Evolutionary conservation across 2,797 vertebrate genomes (phyloP).

Genomic region (Sparidentex hasta): DNA sequence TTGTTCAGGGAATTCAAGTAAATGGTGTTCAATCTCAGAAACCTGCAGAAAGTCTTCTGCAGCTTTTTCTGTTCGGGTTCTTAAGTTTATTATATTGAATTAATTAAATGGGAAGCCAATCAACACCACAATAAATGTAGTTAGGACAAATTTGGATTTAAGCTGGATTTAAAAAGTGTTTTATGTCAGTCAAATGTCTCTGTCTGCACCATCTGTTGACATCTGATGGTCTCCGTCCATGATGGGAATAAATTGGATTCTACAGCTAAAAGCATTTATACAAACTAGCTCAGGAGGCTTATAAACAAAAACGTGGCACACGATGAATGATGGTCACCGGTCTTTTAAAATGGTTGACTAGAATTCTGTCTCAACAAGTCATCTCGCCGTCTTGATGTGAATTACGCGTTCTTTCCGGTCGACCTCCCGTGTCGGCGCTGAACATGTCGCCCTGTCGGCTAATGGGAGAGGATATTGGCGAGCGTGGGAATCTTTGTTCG

Average conservation of each 20-base stretch:
- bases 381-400: background rate
- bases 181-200: background rate
- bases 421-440: background rate
- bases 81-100: background rate
- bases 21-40: constrained; percentile 1
- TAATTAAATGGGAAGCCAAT: background rate
- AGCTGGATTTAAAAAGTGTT: background rate
- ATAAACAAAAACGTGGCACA: background rate
- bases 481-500: constrained; percentile 44
- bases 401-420: background rate
- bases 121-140: background rate
- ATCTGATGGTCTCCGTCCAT: background rate
- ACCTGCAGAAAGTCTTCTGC: background rate
- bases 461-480: constrained; percentile 18
- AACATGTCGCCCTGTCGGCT: constrained; percentile 10
- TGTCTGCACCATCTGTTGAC: background rate
- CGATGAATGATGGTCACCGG: no score
- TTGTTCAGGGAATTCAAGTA: background rate
- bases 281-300: background rate
- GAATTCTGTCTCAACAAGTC: background rate
- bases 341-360: background rate
- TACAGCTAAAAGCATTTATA: background rate
- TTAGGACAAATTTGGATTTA: background rate
- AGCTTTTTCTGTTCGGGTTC: background rate
- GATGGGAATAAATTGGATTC: background rate